Evolutionary conservation across 1,140 invertebrate genomes (phyloP).

Genomic region (Bathynomus jamesi): DNA sequence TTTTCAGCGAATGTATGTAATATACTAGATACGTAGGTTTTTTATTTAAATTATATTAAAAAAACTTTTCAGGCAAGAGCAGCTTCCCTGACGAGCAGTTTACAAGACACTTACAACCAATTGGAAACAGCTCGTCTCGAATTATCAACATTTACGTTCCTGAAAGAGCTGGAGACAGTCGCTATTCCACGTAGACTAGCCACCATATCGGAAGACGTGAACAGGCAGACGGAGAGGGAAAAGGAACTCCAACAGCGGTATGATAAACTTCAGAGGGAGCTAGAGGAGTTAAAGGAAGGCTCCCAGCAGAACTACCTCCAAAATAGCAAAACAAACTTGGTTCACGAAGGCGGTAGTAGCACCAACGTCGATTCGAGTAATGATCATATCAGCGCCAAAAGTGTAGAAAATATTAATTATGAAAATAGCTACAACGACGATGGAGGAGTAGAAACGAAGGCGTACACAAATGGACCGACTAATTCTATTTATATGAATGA

Average conservation of each 20-base stretch:
- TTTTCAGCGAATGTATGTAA: too few relatives aligned
- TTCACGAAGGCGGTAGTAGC: slow-evolving; percentile 8
- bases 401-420: neutral
- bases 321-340: neutral
- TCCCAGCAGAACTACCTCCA: neutral
- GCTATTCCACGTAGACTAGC: slow-evolving; percentile 84
- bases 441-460: neutral
- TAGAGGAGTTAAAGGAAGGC: slow-evolving; percentile 40
- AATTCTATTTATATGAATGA: too few relatives aligned
- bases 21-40: too few relatives aligned
- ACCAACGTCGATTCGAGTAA: neutral
- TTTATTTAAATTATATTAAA: too few relatives aligned
- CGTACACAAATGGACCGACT: neutral
- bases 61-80: slow-evolving; percentile 60
- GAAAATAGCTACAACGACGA: neutral
- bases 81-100: slow-evolving; percentile 81
- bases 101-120: slow-evolving; percentile 78
- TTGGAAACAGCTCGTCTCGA: slow-evolving; percentile 83
- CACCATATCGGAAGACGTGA: slow-evolving; percentile 84
- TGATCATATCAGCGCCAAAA: neutral
- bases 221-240: slow-evolving; percentile 82
- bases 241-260: slow-evolving; percentile 74
- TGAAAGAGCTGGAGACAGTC: slow-evolving; percentile 79
- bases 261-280: slow-evolving; percentile 52
- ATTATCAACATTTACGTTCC: slow-evolving; percentile 82